Evolutionary conservation across 1,140 invertebrate species (phyloP).

Genomic region (Bombyx mori): DNA sequence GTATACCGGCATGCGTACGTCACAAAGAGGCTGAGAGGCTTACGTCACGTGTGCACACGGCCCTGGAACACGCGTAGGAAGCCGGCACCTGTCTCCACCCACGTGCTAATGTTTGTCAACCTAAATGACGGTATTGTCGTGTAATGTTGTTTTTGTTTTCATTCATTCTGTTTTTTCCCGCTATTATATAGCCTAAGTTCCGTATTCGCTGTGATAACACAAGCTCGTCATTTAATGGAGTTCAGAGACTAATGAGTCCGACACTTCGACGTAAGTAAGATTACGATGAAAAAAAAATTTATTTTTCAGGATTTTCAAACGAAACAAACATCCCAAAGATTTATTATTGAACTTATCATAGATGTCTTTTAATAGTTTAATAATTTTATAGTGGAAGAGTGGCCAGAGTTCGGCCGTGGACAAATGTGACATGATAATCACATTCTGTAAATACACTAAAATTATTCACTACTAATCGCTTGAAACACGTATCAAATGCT

Average conservation of each 20-base stretch:
- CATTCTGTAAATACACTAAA: background rate
- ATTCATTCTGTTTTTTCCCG: background rate
- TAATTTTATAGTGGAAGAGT: no score
- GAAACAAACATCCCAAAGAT: no score
- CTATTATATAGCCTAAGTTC: background rate
- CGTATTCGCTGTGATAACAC: no score
- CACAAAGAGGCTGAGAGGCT: constrained; percentile 39
- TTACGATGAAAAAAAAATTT: no score
- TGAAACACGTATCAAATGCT: constrained; percentile 12
- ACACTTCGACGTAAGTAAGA: no score
- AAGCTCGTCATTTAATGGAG: no score
- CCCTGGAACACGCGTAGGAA: constrained; percentile 39
- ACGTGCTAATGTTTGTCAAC: constrained; percentile 28
- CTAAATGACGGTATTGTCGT: constrained; percentile 8
- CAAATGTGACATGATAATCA: background rate
- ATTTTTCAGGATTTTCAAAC: no score
- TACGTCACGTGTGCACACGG: constrained; percentile 59
- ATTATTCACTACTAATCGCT: background rate
- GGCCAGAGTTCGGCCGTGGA: background rate
- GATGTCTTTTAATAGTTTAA: no score
- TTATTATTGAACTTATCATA: no score
- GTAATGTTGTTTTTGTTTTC: constrained; percentile 1
- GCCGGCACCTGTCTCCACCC: constrained; percentile 39
- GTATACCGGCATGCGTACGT: constrained; percentile 18
- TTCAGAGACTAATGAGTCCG: no score